These are phyloP conservation scores for Masnerella sp. DNA, from an alignment of 2,888 invertebrate species.

Conservation along the genomic window DNA sequence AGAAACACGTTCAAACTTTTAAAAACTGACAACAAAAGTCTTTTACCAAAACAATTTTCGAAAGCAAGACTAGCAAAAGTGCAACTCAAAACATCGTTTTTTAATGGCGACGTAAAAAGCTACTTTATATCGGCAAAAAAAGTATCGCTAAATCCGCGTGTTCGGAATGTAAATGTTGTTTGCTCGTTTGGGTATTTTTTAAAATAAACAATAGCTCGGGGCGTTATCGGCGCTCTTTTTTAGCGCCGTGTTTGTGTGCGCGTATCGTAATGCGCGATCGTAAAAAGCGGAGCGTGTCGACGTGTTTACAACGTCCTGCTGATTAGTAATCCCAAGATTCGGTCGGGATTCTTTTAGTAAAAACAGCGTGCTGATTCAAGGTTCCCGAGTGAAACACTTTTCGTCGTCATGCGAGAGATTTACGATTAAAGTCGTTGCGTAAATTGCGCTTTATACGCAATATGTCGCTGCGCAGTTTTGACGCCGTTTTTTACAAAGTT, in stretches of 20 bases:
- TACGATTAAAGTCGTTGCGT: constrained; percentile 49
- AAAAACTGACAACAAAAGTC: too few species aligned
- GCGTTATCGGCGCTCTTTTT: constrained; percentile 16
- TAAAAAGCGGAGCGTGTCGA: constrained; percentile 51
- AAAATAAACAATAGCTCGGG: constrained; percentile 30
- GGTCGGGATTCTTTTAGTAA: constrained; percentile 41
- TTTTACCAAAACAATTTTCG: too few species aligned
- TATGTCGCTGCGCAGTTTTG: constrained; percentile 12
- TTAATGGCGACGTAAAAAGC: too few species aligned
- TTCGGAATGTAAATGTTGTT: too few species aligned
- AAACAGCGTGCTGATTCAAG: constrained; percentile 53
- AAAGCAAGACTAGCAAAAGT: too few species aligned
- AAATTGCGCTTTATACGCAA: constrained; percentile 48
- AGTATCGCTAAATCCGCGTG: too few species aligned
- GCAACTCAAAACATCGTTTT: too few species aligned
- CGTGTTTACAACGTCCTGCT: constrained; percentile 56
- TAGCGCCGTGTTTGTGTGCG: constrained; percentile 8
- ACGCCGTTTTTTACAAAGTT: constrained; percentile 7
- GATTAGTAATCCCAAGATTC: constrained; percentile 55
- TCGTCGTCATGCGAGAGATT: constrained; percentile 47
- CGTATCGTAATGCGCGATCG: constrained; percentile 34
- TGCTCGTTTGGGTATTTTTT: too few species aligned
- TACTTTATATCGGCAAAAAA: too few species aligned
- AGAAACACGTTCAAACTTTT: too few species aligned
- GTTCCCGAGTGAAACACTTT: constrained; percentile 50